Conservation (phyloP, 1,140 invertebrate species). For the Odontomachus brunneus region DNA sequence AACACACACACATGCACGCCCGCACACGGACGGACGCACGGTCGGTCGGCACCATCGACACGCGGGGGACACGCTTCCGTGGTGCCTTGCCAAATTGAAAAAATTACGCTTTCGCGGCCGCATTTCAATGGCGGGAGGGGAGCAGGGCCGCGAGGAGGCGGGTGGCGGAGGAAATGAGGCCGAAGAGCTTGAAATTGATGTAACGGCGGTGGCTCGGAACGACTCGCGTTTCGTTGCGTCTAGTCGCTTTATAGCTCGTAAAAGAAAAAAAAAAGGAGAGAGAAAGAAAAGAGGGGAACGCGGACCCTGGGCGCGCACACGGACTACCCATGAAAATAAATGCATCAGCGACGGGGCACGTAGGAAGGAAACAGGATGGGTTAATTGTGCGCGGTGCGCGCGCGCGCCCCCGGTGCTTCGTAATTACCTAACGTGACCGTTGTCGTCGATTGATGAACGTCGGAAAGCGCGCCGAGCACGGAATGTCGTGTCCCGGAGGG, state of each 20-base stretch:
- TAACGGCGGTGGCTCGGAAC: constrained; percentile 28
- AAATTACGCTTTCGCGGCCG: constrained; percentile 37
- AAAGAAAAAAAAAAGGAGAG: constrained; percentile 17
- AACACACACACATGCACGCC: too few species aligned
- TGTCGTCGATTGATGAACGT: constrained; percentile 50
- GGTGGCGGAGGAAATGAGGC: constrained; percentile 30
- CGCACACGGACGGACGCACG: background rate
- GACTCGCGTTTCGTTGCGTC: constrained; percentile 48
- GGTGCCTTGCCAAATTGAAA: constrained; percentile 48
- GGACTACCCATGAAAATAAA: constrained; percentile 57
- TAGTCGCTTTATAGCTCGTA: constrained; percentile 52
- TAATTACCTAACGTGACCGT: constrained; percentile 60
- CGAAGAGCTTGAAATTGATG: constrained; percentile 53
- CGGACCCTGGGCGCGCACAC: background rate
- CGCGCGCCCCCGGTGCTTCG: constrained; percentile 14
- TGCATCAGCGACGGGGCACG: constrained; percentile 39
- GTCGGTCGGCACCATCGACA: background rate
- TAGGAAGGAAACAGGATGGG: constrained; percentile 37
- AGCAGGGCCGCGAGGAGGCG: background rate
- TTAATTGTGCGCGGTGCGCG: constrained; percentile 37
- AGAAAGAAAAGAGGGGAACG: background rate
- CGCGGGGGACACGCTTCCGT: background rate
- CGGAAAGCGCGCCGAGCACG: constrained; percentile 18
- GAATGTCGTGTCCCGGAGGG: background rate
- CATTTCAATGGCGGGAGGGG: constrained; percentile 3